Evolutionary conservation across 1,140 invertebrate species (phyloP), one percentile per base, ranked within the genome.

Genomic region (Apolygus lucorum): DNA sequence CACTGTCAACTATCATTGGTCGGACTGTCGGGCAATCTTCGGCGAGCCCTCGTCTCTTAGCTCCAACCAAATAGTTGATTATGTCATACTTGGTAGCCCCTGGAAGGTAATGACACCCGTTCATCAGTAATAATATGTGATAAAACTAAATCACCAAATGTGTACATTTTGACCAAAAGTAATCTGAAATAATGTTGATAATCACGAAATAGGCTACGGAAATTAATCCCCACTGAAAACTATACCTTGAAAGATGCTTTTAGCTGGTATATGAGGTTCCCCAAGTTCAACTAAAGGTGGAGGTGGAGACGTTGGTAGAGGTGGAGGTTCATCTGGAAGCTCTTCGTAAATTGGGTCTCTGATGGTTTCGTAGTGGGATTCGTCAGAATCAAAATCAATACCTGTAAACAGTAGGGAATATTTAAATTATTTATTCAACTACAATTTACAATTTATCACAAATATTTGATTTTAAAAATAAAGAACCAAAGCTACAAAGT

Each of bases 331-430:
- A 72, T 74, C 76, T 11, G 72, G 71, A 65, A 93, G 91, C 80
- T 94, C 91, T 80, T 93, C 91, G 76, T 93, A 93, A 76, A 93
- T 93, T 1, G 90, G 91, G 80, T 93, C 91, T 1, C 87, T 82
- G 27, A 92, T 90, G 22, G 88, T 85, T 76, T 92, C 90, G 72
- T 92, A 91, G 68, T 89, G 86, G 69, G 82, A 80, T 83, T 90
- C 75, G 81, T 84, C 71, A 84, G 78, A 52, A 84, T 86, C 29
- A 79, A 81, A 68, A 80, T 81, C 68, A 78, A 81, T 71, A 4
- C 54, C 54, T 59, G 54, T 17, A 59, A 59, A 8, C 17, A n/a
- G n/a, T n/a, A n/a, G n/a, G n/a, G n/a, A n/a, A n/a, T n/a, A n/a
- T n/a, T n/a, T n/a, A n/a, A n/a, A n/a, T n/a, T n/a, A n/a, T n/a